Evolutionary conservation across 2,113 vertebrate species (phyloP).

Genomic region (Urocitellus parryii): DNA sequence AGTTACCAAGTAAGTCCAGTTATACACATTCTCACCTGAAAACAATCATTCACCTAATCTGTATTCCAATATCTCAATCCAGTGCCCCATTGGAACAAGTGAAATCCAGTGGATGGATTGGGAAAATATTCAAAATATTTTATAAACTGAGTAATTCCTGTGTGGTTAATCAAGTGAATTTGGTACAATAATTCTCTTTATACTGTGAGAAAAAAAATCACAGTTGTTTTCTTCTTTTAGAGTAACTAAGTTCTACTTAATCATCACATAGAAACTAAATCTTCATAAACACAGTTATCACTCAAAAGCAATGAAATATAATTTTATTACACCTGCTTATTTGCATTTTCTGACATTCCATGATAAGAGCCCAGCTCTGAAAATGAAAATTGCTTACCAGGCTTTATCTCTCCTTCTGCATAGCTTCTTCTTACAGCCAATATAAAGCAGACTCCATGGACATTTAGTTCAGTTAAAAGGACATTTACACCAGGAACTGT

Average conservation of each 20-base stretch:
- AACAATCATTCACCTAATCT: background rate
- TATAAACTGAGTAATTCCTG: background rate
- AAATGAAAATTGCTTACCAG: conserved; percentile 55
- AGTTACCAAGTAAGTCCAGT: conserved; percentile 16
- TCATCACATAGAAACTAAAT: conserved; percentile 50
- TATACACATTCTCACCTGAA: background rate
- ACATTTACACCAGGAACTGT: background rate
- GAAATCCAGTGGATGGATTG: background rate
- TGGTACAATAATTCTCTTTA: background rate
- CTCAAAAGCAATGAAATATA: conserved; percentile 67
- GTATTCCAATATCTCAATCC: background rate
- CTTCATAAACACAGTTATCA: conserved; percentile 67
- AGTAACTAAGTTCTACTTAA: conserved; percentile 47
- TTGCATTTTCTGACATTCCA: conserved; percentile 70
- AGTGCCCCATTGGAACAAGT: background rate
- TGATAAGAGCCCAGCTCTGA: conserved; percentile 52
- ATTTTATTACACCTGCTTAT: conserved; percentile 71
- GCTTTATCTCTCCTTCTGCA: conserved; percentile 53
- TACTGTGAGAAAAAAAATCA: background rate
- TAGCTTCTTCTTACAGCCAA: conserved; percentile 6
- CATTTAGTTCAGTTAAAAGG: background rate
- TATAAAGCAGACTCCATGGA: background rate
- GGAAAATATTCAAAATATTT: background rate
- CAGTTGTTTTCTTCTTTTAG: conserved; percentile 48
- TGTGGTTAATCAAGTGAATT: conserved; percentile 50